These are phyloP conservation scores for Heliothis subflexa DNA, from an alignment of 1,140 invertebrate genomes.

Conservation along the genomic window DNA sequence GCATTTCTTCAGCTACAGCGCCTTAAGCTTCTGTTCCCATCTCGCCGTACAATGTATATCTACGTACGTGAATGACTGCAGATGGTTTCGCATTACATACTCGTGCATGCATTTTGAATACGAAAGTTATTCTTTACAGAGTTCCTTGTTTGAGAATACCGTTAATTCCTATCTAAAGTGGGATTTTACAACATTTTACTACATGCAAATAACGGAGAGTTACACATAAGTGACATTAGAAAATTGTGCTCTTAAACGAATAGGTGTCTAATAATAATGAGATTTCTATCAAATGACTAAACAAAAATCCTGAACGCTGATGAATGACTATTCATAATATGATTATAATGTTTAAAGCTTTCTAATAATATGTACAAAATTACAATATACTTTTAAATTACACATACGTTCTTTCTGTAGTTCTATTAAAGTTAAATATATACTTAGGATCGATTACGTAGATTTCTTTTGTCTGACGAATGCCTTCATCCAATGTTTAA, in stretches of 20 bases:
- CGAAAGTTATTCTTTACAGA: neutral
- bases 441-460: neutral
- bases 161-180: neutral
- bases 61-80: neutral
- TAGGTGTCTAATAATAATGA: neutral
- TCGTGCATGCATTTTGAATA: constrained; percentile 1
- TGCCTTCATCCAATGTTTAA: neutral
- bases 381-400: too few species aligned
- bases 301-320: neutral
- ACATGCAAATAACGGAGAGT: neutral
- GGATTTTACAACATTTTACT: too few species aligned
- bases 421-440: neutral
- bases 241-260: neutral
- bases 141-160: neutral
- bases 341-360: neutral
- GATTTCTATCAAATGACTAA: neutral
- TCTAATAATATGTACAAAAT: too few species aligned
- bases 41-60: neutral
- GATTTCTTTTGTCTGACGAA: constrained; percentile 12
- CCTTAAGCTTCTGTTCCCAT: constrained; percentile 14
- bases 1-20: constrained; percentile 20
- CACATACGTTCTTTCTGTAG: neutral
- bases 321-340: constrained; percentile 1
- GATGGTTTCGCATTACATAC: neutral
- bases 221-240: neutral